Percentiles rank a stretch among this genome's conserved stretches.
phyloP scores from a whole-genome alignment of 2,113 vertebrate species.

The Tyrannus savana region DNA sequence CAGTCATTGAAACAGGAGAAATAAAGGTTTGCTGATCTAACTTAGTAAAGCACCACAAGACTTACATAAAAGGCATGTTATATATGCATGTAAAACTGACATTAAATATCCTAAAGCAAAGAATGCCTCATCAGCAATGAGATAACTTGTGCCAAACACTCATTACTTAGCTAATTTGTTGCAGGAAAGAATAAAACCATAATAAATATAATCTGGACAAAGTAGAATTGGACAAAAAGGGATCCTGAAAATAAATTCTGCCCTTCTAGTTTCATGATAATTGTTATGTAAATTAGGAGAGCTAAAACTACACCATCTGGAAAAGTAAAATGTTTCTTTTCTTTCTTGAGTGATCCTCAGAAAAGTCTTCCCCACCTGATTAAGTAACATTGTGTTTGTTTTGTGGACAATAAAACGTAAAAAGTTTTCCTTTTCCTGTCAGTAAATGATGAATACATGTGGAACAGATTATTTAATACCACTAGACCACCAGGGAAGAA shows the following conservation, averaged over 20 bases:
- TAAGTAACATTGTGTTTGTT: slow-evolving; percentile 68
- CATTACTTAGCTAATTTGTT: slow-evolving; percentile 16
- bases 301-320: slow-evolving; percentile 38
- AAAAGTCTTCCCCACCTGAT: slow-evolving; percentile 59
- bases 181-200: slow-evolving; percentile 35
- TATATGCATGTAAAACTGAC: background rate
- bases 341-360: slow-evolving; percentile 60
- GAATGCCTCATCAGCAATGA: slow-evolving; percentile 19
- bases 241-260: slow-evolving; percentile 41
- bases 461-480: slow-evolving; percentile 85
- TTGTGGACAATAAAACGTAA: slow-evolving; percentile 79
- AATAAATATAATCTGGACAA: slow-evolving; percentile 29
- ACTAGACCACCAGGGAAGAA: slow-evolving; percentile 86
- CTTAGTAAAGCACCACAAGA: background rate
- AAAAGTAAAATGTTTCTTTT: slow-evolving; percentile 58
- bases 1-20: background rate
- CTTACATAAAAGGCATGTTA: background rate
- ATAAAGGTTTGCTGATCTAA: background rate
- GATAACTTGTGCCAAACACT: slow-evolving; percentile 31
- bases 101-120: background rate
- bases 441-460: slow-evolving; percentile 84
- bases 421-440: slow-evolving; percentile 81
- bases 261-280: slow-evolving; percentile 56
- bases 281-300: slow-evolving; percentile 68
- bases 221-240: slow-evolving; percentile 32